A percentile compares a stretch with the other conserved stretches of the same genome.
phyloP scores from a whole-genome alignment of 1,140 invertebrate genomes.

The Rhopalosiphum padi region DNA sequence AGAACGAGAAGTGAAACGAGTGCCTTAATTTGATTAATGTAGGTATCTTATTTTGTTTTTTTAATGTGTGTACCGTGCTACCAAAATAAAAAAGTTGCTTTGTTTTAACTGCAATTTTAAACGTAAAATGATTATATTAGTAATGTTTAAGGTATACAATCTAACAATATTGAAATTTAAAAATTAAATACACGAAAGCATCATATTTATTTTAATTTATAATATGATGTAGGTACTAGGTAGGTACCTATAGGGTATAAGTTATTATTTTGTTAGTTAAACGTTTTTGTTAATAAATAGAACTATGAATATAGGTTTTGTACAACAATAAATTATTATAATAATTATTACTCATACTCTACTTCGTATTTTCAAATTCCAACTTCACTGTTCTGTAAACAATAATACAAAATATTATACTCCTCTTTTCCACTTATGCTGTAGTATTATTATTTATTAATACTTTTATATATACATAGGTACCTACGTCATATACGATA shows the following conservation, averaged over 20 bases:
- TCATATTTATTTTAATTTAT: too few species aligned
- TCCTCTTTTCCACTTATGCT: background rate
- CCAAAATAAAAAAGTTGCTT: background rate
- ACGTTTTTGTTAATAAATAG: background rate
- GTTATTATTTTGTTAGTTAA: background rate
- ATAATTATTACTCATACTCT: background rate
- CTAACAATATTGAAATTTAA: too few species aligned
- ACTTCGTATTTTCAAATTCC: background rate
- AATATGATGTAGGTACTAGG: background rate
- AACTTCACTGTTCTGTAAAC: background rate
- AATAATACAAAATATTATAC: background rate
- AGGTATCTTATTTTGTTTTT: background rate
- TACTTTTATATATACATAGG: background rate
- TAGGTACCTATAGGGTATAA: background rate
- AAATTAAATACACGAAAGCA: too few species aligned
- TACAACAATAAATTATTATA: background rate
- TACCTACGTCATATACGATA: background rate
- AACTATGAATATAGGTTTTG: background rate
- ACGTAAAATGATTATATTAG: background rate
- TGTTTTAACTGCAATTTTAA: background rate
- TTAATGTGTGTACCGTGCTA: background rate
- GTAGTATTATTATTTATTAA: conserved; percentile 5
- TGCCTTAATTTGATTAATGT: background rate
- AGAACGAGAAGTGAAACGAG: too few species aligned
- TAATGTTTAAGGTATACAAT: background rate